phyloP scores from a whole-genome alignment of 1,140 invertebrate species.

The Monochamus saltuarius region DNA sequence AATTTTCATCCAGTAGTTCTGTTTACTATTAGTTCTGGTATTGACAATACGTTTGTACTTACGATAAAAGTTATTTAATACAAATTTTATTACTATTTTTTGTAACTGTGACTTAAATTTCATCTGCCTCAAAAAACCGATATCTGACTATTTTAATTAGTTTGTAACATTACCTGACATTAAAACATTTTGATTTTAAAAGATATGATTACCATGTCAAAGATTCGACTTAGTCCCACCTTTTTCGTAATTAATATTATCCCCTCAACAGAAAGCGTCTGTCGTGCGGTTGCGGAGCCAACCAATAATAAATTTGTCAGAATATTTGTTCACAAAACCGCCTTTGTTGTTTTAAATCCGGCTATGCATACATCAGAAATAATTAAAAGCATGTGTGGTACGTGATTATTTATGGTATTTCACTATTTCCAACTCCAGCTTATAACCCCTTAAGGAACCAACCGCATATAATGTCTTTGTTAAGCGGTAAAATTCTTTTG shows the following conservation, averaged over 20 bases:
- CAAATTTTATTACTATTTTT: too few species aligned
- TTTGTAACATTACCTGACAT: neutral
- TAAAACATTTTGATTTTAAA: neutral
- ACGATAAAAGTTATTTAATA: too few species aligned
- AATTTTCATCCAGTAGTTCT: too few species aligned
- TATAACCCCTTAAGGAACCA: constrained; percentile 9
- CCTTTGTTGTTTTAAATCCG: constrained; percentile 23
- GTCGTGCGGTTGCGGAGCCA: neutral
- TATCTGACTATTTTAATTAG: neutral
- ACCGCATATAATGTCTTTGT: constrained; percentile 5
- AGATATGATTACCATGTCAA: neutral
- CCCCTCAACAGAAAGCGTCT: neutral
- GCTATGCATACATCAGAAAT: constrained; percentile 21
- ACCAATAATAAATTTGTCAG: neutral
- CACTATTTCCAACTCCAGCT: constrained; percentile 1
- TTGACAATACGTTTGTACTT: too few species aligned
- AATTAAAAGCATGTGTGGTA: constrained; percentile 38
- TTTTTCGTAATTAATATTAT: too few species aligned
- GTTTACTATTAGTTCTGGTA: too few species aligned
- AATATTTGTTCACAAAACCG: constrained; percentile 19
- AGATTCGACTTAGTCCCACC: too few species aligned
- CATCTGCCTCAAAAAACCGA: too few species aligned
- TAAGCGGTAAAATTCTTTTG: neutral
- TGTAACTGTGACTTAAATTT: too few species aligned
- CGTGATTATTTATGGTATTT: constrained; percentile 32